A percentile compares a stretch with the other conserved stretches of the same genome.
phyloP scores from a whole-genome alignment of 2,113 vertebrate species.

The Catharus bicknelli region DNA sequence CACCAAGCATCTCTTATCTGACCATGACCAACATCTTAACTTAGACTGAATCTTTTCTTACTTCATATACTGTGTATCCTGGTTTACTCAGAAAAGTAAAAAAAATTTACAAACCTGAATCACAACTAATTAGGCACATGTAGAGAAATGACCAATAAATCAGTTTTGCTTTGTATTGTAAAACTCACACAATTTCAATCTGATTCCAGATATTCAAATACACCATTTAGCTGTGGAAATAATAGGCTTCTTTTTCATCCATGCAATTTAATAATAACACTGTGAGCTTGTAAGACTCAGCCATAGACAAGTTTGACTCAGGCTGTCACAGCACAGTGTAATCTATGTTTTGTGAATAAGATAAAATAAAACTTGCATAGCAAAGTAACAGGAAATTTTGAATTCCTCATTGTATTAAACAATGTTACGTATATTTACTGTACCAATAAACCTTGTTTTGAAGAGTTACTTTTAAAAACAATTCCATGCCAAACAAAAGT shows the following conservation, averaged over 20 bases:
- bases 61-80: not conserved
- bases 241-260: not conserved
- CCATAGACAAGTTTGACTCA: not conserved
- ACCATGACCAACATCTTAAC: not conserved
- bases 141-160: not conserved
- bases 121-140: not conserved
- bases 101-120: not conserved
- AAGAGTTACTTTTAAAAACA: not conserved
- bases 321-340: not conserved
- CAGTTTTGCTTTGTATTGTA: not conserved
- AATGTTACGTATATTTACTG: not conserved
- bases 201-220: not conserved
- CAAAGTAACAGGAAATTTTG: not conserved
- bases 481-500: fast-evolving
- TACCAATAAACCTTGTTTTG: not conserved
- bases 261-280: fast-evolving
- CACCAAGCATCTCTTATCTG: not conserved
- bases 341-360: not conserved
- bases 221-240: not conserved
- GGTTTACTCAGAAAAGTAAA: not conserved
- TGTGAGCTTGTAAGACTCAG: not conserved
- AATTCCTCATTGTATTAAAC: not conserved
- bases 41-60: not conserved
- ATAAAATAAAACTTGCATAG: not conserved
- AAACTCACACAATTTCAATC: not conserved